Evolutionary conservation across 1,140 invertebrate genomes (phyloP).

Genomic region (Cydia pomonella): DNA sequence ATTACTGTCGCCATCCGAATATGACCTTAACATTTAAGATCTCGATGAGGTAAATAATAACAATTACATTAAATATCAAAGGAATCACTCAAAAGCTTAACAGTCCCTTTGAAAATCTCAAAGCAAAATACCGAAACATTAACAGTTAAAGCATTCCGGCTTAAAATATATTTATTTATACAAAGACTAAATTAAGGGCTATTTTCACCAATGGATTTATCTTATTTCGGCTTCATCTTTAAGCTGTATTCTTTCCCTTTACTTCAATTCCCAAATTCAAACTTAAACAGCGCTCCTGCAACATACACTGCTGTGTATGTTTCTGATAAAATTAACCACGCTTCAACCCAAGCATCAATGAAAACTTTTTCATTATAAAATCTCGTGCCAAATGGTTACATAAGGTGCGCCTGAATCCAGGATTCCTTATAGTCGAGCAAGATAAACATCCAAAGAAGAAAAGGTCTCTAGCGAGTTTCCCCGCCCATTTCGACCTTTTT

Average conservation of each 20-base stretch:
- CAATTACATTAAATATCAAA: neutral
- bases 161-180: constrained; percentile 39
- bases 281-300: neutral
- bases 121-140: constrained; percentile 36
- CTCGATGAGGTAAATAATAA: neutral
- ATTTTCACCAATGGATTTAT: constrained; percentile 56
- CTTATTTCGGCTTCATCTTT: constrained; percentile 52
- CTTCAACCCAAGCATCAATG: neutral
- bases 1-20: no score
- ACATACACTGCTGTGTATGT: neutral
- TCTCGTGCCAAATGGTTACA: neutral
- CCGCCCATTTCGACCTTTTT: constrained; percentile 59
- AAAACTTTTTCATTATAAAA: neutral
- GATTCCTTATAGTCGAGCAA: constrained; percentile 48
- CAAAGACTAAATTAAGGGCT: constrained; percentile 46
- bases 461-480: constrained; percentile 58
- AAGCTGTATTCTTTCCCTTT: constrained; percentile 43
- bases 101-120: neutral
- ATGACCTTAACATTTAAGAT: neutral
- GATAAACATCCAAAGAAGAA: constrained; percentile 61
- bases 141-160: constrained; percentile 43
- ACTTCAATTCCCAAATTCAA: neutral
- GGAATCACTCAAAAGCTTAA: constrained; percentile 34
- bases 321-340: neutral
- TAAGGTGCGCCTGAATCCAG: constrained; percentile 34